These are phyloP conservation scores for Caenorhabditis plicata DNA, from an alignment of 2,888 invertebrate species.

Conservation along the genomic window DNA sequence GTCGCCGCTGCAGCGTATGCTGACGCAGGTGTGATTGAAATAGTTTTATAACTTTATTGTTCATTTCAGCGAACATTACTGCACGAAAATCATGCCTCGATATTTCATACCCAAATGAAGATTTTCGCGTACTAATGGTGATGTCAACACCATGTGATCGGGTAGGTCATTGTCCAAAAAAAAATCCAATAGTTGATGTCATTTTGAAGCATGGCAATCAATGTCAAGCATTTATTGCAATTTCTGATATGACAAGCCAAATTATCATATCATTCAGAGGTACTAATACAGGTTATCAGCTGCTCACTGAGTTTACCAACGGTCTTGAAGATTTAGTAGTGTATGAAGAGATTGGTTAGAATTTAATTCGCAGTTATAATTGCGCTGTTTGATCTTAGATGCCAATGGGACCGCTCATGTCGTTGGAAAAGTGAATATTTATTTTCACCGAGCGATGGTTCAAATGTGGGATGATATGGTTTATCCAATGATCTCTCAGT, in stretches of 20 bases:
- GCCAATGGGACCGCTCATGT: constrained; percentile 15
- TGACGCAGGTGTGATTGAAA: constrained; percentile 25
- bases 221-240: constrained; percentile 38
- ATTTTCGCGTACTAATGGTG: constrained; percentile 29
- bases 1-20: constrained; percentile 47
- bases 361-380: too few relatives aligned
- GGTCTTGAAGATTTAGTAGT: constrained; percentile 33
- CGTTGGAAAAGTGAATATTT: constrained; percentile 38
- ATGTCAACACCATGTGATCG: constrained; percentile 46
- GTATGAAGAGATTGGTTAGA: constrained; percentile 31
- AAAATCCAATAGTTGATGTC: not conserved
- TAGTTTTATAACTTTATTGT: not conserved
- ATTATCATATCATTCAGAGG: constrained; percentile 39
- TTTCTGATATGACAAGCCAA: constrained; percentile 29
- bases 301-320: constrained; percentile 33
- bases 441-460: constrained; percentile 39
- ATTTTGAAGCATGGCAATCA: constrained; percentile 33
- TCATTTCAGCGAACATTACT: constrained; percentile 20
- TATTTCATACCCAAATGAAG: constrained; percentile 31
- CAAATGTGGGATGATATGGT: constrained; percentile 42
- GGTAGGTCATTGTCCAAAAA: constrained; percentile 12
- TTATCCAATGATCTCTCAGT: constrained; percentile 19
- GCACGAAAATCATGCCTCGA: constrained; percentile 35
- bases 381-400: too few relatives aligned
- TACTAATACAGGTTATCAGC: constrained; percentile 35